Evolutionary conservation across 2,888 invertebrate species (phyloP), one percentile per base, ranked within the genome.

Genomic region (Parelbella ahira): DNA sequence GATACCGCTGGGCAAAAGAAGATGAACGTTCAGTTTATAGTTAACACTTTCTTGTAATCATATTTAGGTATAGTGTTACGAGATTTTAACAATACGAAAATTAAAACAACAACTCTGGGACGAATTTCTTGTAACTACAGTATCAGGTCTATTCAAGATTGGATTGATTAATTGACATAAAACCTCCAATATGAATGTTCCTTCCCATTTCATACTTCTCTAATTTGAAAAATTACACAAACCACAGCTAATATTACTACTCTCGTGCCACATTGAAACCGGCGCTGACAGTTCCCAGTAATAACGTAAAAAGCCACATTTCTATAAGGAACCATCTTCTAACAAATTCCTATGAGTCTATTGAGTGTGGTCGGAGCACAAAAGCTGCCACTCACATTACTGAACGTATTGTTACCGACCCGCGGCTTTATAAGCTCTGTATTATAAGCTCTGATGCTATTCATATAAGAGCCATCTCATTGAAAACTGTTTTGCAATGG

Each of bases 291-390:
- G 36, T 18, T 25, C 9, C 12, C 20, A 37, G 27, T 28, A 37
- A 28, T 37, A 37, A 29, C 29, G 28, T 37, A 37, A 28, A 37
- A 38, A 37, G 29, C 11, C 23, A 38, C 20, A 18, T 38, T 38
- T 38, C 21, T 38, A 38, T 38, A 38, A 38, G 9, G 21, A n/a
- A 6, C 10, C 24, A 15, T 38, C 23, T 11, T 30, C 15, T 38
- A 38, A 38, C 38, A 30, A 38, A 38, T 30, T 38, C 38, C 38
- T 38, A 23, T 29, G 38, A 15, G 38, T 38, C 30, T 30, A 38
- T 38, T 38, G 38, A 38, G 30, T 30, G 38, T 24, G 18, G 27
- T 28, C 23, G 7, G 7, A 18, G 8, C 30, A 38, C 30, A 38
- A 38, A 30, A 23, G 30, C 29, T 7, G 13, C 18, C 30, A 38